Evolutionary conservation across 2,888 invertebrate species (phyloP).

Genomic region (Tyria jacobaeae): DNA sequence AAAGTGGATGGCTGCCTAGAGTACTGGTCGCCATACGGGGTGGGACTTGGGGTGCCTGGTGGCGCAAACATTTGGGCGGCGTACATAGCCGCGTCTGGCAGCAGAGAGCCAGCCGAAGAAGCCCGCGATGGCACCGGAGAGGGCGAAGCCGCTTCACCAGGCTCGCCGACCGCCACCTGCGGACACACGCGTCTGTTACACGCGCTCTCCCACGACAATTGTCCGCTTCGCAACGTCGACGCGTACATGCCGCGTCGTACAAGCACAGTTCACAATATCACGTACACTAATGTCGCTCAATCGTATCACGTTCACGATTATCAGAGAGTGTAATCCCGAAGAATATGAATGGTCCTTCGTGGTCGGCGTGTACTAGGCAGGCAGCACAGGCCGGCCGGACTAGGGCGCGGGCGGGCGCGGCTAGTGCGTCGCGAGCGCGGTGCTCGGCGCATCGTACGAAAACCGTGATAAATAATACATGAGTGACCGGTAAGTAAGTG

Average conservation of each 20-base stretch:
- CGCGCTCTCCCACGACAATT: constrained; percentile 87
- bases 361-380: constrained; percentile 86
- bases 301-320: constrained; percentile 73
- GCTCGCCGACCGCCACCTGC: constrained; percentile 86
- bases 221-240: constrained; percentile 88
- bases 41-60: constrained; percentile 89
- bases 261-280: constrained; percentile 83
- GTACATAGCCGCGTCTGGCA: constrained; percentile 89
- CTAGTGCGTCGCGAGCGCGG: constrained; percentile 86
- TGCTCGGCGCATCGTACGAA: constrained; percentile 85
- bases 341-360: constrained; percentile 63
- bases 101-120: constrained; percentile 84
- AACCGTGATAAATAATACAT: constrained; percentile 86
- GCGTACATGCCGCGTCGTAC: constrained; percentile 83
- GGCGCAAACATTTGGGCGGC: constrained; percentile 90
- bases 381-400: constrained; percentile 87
- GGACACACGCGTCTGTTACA: constrained; percentile 89
- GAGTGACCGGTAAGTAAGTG: constrained; percentile 84
- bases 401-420: constrained; percentile 88
- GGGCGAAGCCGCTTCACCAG: constrained; percentile 87
- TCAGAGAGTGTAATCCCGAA: constrained; percentile 63
- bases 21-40: constrained; percentile 86
- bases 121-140: constrained; percentile 89
- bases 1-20: constrained; percentile 87
- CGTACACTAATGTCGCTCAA: constrained; percentile 76